phyloP scores from a whole-genome alignment of 2,888 invertebrate species.

The Drosophila fungiperda region DNA sequence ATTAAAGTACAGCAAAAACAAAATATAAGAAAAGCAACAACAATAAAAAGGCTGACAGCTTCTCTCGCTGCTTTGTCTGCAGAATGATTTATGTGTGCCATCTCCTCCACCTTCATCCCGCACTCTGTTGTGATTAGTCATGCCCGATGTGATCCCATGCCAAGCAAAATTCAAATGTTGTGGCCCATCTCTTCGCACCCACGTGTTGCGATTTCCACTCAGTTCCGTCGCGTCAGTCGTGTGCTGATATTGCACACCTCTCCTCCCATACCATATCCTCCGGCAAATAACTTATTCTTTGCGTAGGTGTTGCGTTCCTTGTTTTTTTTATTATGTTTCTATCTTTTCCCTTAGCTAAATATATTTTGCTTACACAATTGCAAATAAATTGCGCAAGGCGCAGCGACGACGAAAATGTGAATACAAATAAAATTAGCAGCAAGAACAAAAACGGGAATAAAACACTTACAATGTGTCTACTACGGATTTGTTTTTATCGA shows the following conservation, averaged over 20 bases:
- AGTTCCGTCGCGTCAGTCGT: constrained; percentile 13
- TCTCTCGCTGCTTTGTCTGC: constrained; percentile 59
- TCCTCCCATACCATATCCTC: not conserved
- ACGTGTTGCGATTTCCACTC: constrained; percentile 33
- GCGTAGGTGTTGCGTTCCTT: constrained; percentile 3
- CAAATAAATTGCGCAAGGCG: constrained; percentile 73
- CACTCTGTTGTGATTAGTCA: constrained; percentile 48
- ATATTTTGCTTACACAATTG: constrained; percentile 58
- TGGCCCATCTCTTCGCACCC: constrained; percentile 32
- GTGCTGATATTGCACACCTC: constrained; percentile 25
- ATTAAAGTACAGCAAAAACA: constrained; percentile 32
- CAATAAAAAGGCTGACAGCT: constrained; percentile 5
- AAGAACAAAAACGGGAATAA: constrained; percentile 37
- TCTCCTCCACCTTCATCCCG: not conserved
- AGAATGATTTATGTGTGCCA: constrained; percentile 54
- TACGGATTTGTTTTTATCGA: constrained; percentile 54
- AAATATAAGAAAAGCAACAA: constrained; percentile 7
- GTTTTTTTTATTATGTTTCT: not conserved
- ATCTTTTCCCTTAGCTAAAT: not conserved
- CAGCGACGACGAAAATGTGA: constrained; percentile 2
- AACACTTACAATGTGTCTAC: constrained; percentile 44
- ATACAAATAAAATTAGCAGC: constrained; percentile 33
- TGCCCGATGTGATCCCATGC: constrained; percentile 39
- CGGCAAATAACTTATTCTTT: constrained; percentile 2
- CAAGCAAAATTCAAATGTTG: constrained; percentile 35